Evolutionary conservation across 2,113 vertebrate species (phyloP).

Genomic region (Sprattus sprattus): DNA sequence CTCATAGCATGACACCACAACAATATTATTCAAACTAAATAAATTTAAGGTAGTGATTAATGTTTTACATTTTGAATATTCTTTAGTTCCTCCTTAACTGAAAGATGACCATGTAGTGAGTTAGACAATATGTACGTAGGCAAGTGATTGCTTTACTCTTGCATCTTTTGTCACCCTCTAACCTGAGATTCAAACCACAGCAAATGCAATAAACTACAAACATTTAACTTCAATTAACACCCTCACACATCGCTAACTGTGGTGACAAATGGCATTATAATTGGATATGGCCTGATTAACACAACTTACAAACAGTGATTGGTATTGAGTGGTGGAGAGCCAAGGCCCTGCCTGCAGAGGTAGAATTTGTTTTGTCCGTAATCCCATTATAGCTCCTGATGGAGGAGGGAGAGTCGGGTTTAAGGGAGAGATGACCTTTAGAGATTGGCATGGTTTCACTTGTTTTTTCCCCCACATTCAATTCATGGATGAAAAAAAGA

Average conservation of each 20-base stretch:
- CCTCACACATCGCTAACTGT: slow-evolving; percentile 42
- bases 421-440: slow-evolving; percentile 50
- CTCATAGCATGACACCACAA: background rate
- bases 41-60: background rate
- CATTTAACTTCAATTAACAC: slow-evolving; percentile 45
- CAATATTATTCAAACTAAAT: background rate
- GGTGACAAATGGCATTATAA: slow-evolving; percentile 47
- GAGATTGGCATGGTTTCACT: slow-evolving; percentile 25
- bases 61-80: background rate
- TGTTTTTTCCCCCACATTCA: background rate
- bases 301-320: slow-evolving; percentile 32
- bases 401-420: slow-evolving; percentile 23
- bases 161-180: background rate
- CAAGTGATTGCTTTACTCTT: slow-evolving; percentile 21
- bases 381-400: slow-evolving; percentile 23
- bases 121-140: background rate
- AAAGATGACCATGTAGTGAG: background rate
- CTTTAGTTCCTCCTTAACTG: background rate
- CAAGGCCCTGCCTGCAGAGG: slow-evolving; percentile 38
- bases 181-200: slow-evolving; percentile 37
- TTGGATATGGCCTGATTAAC: slow-evolving; percentile 51
- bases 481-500: background rate
- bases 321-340: slow-evolving; percentile 41
- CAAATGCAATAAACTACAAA: slow-evolving; percentile 44
- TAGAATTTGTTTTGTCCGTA: slow-evolving; percentile 29